phyloP scores from a whole-genome alignment of 2,113 vertebrate genomes.

The Calonectris borealis region DNA sequence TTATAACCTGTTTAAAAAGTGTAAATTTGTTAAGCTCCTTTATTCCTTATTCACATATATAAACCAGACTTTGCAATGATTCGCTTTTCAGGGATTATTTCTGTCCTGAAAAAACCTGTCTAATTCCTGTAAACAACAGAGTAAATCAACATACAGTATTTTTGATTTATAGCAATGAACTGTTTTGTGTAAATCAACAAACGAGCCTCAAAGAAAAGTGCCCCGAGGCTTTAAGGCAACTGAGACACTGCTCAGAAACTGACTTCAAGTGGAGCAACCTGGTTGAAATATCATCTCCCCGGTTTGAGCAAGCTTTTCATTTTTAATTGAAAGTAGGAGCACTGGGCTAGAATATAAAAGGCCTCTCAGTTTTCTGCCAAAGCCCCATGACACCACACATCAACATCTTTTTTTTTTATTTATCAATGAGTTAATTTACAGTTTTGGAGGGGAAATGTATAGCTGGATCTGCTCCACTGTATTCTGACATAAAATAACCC shows the following conservation, averaged over 20 bases:
- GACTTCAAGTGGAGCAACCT: conserved; percentile 39
- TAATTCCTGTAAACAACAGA: conserved; percentile 22
- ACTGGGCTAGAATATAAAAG: neutral
- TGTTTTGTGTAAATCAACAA: conserved; percentile 47
- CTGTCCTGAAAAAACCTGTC: neutral
- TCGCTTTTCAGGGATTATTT: neutral
- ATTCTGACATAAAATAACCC: neutral
- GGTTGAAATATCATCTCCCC: conserved; percentile 32
- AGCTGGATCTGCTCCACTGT: neutral
- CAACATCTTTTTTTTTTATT: neutral
- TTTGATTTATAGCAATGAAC: conserved; percentile 53
- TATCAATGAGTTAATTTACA: conserved; percentile 27
- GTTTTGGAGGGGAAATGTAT: neutral
- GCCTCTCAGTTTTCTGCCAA: neutral
- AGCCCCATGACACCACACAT: neutral
- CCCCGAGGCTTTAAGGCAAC: conserved; percentile 40
- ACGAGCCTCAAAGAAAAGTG: conserved; percentile 51
- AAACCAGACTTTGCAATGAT: neutral
- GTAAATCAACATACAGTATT: conserved; percentile 37
- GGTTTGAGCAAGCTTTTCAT: conserved; percentile 20
- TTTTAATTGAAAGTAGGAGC: conserved; percentile 54
- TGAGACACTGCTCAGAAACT: conserved; percentile 28
- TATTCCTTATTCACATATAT: neutral
- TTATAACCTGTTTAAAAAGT: neutral
- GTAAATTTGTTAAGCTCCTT: neutral